Conservation (phyloP, 1,140 invertebrate species). For the Oscheius sp. region DNA sequence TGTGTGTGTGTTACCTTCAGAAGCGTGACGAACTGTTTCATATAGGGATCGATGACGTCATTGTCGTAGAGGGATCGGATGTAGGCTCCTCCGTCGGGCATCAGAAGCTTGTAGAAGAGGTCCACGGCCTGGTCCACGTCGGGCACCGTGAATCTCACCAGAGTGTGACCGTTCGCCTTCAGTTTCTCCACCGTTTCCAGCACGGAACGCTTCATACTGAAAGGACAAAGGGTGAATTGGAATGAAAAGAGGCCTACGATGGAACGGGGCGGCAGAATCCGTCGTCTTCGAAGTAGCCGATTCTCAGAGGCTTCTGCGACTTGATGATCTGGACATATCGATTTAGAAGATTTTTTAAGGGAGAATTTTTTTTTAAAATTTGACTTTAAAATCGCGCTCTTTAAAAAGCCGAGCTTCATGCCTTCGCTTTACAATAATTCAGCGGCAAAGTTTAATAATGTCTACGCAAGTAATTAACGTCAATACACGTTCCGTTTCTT, state of each 20-base stretch:
- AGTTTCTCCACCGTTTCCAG: constrained; percentile 50
- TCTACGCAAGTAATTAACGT: constrained; percentile 2
- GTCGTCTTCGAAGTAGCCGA: constrained; percentile 53
- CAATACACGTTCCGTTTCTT: not conserved
- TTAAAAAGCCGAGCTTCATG: no score
- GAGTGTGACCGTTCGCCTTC: constrained; percentile 45
- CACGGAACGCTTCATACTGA: constrained; percentile 51
- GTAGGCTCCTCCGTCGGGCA: constrained; percentile 54
- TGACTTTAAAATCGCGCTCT: no score
- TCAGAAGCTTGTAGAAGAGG: constrained; percentile 45
- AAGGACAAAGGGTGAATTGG: constrained; percentile 17
- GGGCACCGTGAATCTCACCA: constrained; percentile 53
- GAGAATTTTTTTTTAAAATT: no score
- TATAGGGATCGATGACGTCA: constrained; percentile 51
- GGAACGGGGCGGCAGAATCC: constrained; percentile 52
- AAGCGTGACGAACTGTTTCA: constrained; percentile 49
- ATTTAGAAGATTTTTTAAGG: no score
- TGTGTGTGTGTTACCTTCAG: constrained; percentile 33
- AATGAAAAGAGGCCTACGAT: constrained; percentile 36
- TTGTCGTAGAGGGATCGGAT: constrained; percentile 39
- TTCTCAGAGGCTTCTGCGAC: constrained; percentile 44
- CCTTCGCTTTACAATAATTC: no score
- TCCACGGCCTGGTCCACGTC: constrained; percentile 37
- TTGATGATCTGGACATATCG: constrained; percentile 18
- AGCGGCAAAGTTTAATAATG: no score